Base-by-base conservation (phyloP, 2,888 invertebrate species). In the Hypomecis punctinalis region DNA sequence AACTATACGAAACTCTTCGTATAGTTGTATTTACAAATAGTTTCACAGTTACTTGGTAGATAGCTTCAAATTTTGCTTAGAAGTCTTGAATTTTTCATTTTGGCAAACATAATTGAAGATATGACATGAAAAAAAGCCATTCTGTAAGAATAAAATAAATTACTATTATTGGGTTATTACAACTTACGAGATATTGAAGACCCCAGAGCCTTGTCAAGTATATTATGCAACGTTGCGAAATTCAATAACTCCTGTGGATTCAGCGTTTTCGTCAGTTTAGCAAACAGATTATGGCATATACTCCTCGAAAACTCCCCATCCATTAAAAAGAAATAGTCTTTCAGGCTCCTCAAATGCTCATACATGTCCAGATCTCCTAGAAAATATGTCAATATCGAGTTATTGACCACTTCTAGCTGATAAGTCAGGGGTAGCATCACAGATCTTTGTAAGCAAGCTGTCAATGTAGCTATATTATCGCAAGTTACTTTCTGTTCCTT, bases 221-320 rank as follows among this genome's bases (percentile, higher is more conserved):
- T 94, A 70, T 94, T 94, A 69, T 96, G 95, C 46, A 97, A 83
- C 6, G 95, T 95, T 1, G 95, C 94, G 58, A 94, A 95, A 80
- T 96, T 96, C 64, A 97, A 91, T 63, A 97, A 78, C 75, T 96
- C 95, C 10, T 93, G 90, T 0, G 96, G 96, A 73, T 94, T 93
- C 37, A 94, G 85, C 0, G 94, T 95, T n/a, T 94, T 93, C 60
- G 95, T 95, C 56, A 97, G 82, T 68, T 95, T 95, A 0, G 94
- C 90, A 70, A 96, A 96, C 63, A 97, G 85, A 69, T 95, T 95
- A 55, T 95, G 94, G 42, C 96, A 96, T 11, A 97, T 94, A 71
- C 95, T 95, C 40, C 94, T 94, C 0, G 95, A 95, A 82, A 97
- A 97, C 83, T 97, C 96, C 0, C 97, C 97, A 73, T 97, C 96